Evolutionary conservation across 2,113 vertebrate genomes (phyloP), one percentile per base, ranked within the genome.

Genomic region (Cathartes aura): DNA sequence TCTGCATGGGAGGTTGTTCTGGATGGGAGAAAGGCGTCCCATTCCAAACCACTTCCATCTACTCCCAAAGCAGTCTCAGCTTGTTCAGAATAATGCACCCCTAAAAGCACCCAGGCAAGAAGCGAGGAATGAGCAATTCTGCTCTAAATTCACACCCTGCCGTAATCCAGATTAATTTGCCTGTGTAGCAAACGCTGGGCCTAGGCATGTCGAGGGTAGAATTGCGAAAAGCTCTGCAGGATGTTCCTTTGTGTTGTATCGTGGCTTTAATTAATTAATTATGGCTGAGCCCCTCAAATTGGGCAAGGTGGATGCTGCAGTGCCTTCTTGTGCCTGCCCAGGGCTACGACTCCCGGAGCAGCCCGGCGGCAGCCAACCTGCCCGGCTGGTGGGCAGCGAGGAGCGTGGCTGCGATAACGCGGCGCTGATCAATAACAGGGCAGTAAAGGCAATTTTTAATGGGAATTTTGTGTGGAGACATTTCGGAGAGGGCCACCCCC

Each of bases 381-480:
- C 58, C 29, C 2, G 2, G 48, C 71, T 23, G 56, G n/a, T 16
- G 3, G 34, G 59, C 59, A 34, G 47, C 2, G 6, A 63, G 72
- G 85, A 40, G 32, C 3, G 0, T 5, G 2, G 38, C 67, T 27
- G 38, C 2, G 5, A 2, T 12, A 9, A 38, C 0, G 4, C 0
- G 0, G 7, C 1, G 3, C 30, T 16, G 40, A 9, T 22, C 29
- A 2, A 3, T 19, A 26, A 43, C 29, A 7, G 64, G 36, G 58
- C 47, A 36, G 34, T 2, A 45, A 40, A 22, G 24, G 56, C 34
- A 3, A 23, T 40, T 32, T 23, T 8, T 24, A n/a, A 27, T 6
- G 12, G 29, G 56, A 45, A n/a, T 40, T 75, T 40, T n/a, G 21
- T 20, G 34, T 3, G 34, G 60, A 67, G 52, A 10, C 2, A 0